These are phyloP conservation scores for Leptinotarsa peninsularis DNA, from an alignment of 2,888 invertebrate genomes.

Conservation along the genomic window DNA sequence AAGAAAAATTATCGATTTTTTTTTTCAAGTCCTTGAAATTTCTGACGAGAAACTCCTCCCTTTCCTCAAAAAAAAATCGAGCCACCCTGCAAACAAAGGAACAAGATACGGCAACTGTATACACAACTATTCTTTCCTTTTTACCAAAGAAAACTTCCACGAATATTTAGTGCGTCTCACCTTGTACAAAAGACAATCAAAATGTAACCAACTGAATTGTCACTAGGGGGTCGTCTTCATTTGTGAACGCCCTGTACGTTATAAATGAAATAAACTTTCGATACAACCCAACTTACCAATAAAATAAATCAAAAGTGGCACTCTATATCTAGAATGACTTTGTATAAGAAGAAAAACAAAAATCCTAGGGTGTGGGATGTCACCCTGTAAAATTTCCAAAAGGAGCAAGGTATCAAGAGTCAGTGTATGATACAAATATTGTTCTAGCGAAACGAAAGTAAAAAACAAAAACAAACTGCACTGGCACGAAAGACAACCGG, in stretches of 20 bases:
- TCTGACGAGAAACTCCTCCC: neutral
- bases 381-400: too few relatives aligned
- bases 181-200: conserved; percentile 40
- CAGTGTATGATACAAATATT: too few relatives aligned
- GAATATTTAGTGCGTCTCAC: neutral
- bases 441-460: too few relatives aligned
- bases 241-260: neutral
- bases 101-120: too few relatives aligned
- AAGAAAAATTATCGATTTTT: neutral
- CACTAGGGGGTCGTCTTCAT: neutral
- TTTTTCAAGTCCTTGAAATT: neutral
- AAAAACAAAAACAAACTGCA: neutral
- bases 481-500: neutral
- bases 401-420: too few relatives aligned
- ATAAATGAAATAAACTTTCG: too few relatives aligned
- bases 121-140: too few relatives aligned
- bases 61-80: neutral
- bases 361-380: too few relatives aligned
- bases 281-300: too few relatives aligned
- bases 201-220: neutral
- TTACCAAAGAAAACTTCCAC: neutral
- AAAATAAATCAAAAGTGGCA: too few relatives aligned
- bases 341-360: too few relatives aligned
- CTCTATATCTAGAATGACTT: too few relatives aligned
- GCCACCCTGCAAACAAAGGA: neutral